These are phyloP conservation scores for Aplodontia rufa DNA, from an alignment of 2,113 vertebrate genomes.

Conservation along the genomic window DNA sequence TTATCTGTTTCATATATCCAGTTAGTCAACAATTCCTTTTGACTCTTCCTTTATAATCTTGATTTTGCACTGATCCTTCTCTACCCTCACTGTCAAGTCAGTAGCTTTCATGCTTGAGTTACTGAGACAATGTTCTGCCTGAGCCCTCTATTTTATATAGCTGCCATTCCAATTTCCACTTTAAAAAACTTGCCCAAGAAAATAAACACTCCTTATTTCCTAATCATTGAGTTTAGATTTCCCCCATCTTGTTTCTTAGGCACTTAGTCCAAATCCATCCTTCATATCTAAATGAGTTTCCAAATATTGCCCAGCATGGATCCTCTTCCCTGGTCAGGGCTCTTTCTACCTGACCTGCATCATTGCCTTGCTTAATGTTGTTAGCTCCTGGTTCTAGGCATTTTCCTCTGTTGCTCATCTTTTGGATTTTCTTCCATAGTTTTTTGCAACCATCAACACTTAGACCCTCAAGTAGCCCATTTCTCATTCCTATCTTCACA, in stretches of 20 bases:
- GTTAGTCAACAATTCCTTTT: not conserved
- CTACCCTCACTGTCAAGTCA: not conserved
- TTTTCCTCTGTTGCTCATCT: not conserved
- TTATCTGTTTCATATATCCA: not conserved
- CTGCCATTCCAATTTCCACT: not conserved
- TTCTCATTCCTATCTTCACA: not conserved
- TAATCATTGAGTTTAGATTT: not conserved
- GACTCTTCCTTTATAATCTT: not conserved
- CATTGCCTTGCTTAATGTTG: not conserved
- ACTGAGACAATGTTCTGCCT: not conserved
- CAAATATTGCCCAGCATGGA: not conserved
- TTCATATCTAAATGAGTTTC: not conserved
- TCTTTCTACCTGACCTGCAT: not conserved
- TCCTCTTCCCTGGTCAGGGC: not conserved
- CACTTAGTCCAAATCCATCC: not conserved
- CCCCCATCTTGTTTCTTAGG: not conserved
- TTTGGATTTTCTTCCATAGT: not conserved
- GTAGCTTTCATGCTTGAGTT: not conserved
- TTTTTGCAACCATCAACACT: not conserved
- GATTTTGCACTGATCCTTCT: not conserved
- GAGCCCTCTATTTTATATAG: not conserved
- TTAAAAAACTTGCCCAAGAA: not conserved
- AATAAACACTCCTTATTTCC: not conserved
- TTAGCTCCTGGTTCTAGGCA: not conserved
- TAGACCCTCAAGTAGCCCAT: not conserved